Conservation (phyloP, 2,797 vertebrate species). For the Linurgus olivaceus region DNA sequence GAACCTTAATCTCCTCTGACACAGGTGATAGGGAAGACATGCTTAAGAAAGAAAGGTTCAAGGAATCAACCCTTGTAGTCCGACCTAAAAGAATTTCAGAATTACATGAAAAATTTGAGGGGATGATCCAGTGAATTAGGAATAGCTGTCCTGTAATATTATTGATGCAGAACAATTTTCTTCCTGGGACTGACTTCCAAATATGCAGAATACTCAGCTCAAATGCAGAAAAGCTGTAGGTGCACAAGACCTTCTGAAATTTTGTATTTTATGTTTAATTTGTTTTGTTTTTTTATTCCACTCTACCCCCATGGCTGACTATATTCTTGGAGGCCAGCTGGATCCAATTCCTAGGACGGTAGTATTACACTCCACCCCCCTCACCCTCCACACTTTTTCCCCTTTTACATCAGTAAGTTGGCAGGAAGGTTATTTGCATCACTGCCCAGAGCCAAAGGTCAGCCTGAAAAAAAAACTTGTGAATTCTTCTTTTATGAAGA, state of each 20-base stretch:
- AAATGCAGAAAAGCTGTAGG: conserved; percentile 18
- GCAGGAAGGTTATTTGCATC: conserved; percentile 59
- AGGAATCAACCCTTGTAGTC: neutral
- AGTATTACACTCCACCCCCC: neutral
- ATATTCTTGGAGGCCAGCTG: conserved; percentile 40
- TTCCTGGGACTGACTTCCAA: neutral
- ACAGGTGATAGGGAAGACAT: neutral
- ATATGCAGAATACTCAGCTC: neutral
- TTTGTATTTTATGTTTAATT: neutral
- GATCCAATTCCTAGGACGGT: conserved; percentile 59
- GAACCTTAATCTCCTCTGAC: neutral
- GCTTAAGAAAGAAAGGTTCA: neutral
- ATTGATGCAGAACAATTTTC: neutral
- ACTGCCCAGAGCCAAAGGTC: conserved; percentile 43
- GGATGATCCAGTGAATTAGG: neutral
- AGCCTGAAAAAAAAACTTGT: neutral
- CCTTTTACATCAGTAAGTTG: conserved; percentile 58
- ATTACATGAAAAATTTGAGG: neutral
- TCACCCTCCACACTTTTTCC: neutral
- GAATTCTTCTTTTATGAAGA: conserved; percentile 30
- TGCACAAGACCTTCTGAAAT: conserved; percentile 12
- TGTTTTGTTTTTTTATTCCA: rapidly evolving
- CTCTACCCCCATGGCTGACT: rapidly evolving
- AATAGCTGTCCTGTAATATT: neutral
- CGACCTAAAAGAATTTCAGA: neutral